Evolutionary conservation across 2,113 vertebrate genomes (phyloP).

Genomic region (Coreoperca whiteheadi): DNA sequence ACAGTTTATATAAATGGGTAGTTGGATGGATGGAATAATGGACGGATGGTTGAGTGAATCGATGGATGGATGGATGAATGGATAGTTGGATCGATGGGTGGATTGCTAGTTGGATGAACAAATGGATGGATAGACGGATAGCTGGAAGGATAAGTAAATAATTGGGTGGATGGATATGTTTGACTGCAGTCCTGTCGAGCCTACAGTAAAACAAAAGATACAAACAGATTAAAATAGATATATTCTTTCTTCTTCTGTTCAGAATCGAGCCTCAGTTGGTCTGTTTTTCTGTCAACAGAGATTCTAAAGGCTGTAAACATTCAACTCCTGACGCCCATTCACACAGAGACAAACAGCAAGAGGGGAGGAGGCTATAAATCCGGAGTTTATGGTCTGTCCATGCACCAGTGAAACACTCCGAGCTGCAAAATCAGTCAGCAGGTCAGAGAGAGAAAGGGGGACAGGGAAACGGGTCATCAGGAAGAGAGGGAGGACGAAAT

Average conservation of each 20-base stretch:
- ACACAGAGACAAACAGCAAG: constrained; percentile 31
- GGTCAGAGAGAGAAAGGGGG: constrained; percentile 24
- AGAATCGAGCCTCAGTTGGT: background rate
- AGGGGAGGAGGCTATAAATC: constrained; percentile 45
- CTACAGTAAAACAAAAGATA: constrained; percentile 4
- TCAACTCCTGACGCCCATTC: constrained; percentile 45
- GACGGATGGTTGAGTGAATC: background rate
- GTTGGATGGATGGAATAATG: too few relatives aligned
- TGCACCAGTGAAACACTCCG: constrained; percentile 47
- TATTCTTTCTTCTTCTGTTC: background rate
- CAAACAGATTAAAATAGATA: background rate
- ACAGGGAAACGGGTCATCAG: constrained; percentile 26
- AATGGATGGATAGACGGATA: background rate
- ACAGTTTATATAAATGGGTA: too few relatives aligned
- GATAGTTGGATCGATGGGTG: background rate
- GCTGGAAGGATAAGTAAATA: background rate
- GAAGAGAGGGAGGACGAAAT: background rate
- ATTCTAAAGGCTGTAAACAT: constrained; percentile 54
- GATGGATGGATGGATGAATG: background rate
- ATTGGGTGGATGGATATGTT: background rate
- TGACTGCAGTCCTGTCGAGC: background rate
- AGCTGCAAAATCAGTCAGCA: constrained; percentile 47
- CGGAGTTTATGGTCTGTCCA: constrained; percentile 57
- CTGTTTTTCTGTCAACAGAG: constrained; percentile 26
- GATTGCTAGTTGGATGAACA: background rate